phyloP scores from a whole-genome alignment of 2,888 invertebrate species.

The Ochropleura leucogaster region DNA sequence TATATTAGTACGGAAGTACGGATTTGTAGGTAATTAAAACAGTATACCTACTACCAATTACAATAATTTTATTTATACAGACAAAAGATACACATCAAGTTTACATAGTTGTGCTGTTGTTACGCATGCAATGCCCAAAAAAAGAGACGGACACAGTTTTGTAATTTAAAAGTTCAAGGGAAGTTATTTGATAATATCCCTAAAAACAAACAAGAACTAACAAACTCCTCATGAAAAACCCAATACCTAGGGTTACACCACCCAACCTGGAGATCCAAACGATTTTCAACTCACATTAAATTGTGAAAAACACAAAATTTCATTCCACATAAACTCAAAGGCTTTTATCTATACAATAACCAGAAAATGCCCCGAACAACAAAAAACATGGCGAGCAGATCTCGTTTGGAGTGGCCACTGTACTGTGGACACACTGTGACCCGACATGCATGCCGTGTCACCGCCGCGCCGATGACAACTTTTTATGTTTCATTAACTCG shows the following conservation, averaged over 20 bases:
- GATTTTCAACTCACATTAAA: neutral
- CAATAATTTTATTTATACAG: too few relatives aligned
- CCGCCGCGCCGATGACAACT: slow-evolving; percentile 43
- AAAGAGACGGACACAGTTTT: neutral
- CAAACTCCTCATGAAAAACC: neutral
- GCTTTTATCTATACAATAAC: neutral
- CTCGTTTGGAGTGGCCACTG: slow-evolving; percentile 47
- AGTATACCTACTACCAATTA: too few relatives aligned
- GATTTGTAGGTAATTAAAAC: too few relatives aligned
- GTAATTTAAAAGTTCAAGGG: neutral
- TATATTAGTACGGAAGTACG: too few relatives aligned
- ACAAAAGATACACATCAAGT: too few relatives aligned
- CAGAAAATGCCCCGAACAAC: slow-evolving; percentile 16
- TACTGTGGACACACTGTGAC: slow-evolving; percentile 27
- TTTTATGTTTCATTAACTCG: slow-evolving; percentile 53
- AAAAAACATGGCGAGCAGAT: slow-evolving; percentile 38
- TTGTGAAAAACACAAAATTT: neutral
- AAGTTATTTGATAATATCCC: too few relatives aligned
- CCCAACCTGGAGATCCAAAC: neutral
- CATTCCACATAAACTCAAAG: neutral
- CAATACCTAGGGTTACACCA: neutral
- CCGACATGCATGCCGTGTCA: slow-evolving; percentile 47
- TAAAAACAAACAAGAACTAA: neutral
- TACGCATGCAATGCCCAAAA: neutral
- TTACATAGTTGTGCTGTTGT: too few relatives aligned